phyloP scores from a whole-genome alignment of 2,888 invertebrate species.

The Nematopogon swammerdamellus region DNA sequence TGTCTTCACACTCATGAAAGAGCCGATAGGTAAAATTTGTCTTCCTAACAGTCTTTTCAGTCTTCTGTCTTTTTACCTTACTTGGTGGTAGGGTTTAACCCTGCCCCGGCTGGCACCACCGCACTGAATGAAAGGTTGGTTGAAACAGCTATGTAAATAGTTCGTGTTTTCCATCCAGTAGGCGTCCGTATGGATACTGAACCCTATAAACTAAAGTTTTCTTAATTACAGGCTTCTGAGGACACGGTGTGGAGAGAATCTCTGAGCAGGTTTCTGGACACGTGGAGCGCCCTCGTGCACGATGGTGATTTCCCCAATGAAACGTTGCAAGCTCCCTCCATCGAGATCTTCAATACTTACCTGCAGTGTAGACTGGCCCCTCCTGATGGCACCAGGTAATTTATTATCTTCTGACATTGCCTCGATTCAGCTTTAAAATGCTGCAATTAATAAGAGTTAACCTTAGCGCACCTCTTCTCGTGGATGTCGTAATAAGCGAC shows the following conservation, averaged over 20 bases:
- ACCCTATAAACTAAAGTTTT: too few relatives aligned
- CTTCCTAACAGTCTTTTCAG: too few relatives aligned
- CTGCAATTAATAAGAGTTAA: neutral
- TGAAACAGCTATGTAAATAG: too few relatives aligned
- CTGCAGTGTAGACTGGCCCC: constrained; percentile 76
- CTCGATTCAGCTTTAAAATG: neutral
- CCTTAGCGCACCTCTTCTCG: neutral
- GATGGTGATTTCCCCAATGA: constrained; percentile 35
- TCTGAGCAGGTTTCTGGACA: constrained; percentile 44
- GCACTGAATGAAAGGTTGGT: too few relatives aligned
- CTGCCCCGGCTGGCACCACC: too few relatives aligned
- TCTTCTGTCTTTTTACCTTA: too few relatives aligned
- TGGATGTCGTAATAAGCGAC: too few relatives aligned
- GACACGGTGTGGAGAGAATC: constrained; percentile 47
- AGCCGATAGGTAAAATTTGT: too few relatives aligned
- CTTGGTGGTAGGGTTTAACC: too few relatives aligned
- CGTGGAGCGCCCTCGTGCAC: constrained; percentile 44
- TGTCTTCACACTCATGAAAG: too few relatives aligned
- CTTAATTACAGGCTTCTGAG: constrained; percentile 32
- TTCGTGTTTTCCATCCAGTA: too few relatives aligned
- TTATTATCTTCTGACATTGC: neutral
- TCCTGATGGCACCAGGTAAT: constrained; percentile 69
- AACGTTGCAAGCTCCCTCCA: constrained; percentile 35
- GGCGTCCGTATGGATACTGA: too few relatives aligned
- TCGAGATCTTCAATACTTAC: constrained; percentile 75